Evolutionary conservation across 2,888 invertebrate species (phyloP).

Genomic region (Muschampia plurimacula): DNA sequence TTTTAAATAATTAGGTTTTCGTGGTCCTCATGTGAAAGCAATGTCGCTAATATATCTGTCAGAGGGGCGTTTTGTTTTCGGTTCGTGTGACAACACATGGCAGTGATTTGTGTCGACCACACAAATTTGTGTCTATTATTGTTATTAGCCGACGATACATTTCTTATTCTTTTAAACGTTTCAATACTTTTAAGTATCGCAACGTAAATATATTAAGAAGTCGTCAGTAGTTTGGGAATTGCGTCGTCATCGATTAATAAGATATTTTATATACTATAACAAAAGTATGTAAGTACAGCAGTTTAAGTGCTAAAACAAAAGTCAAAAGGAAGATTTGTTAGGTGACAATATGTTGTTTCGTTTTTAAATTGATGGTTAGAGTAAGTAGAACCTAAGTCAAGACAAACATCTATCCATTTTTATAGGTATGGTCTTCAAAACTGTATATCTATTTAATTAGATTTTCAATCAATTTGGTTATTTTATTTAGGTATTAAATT

Average conservation of each 20-base stretch:
- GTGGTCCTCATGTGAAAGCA: slow-evolving; percentile 62
- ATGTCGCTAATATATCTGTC: slow-evolving; percentile 80
- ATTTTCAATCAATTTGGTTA: no score
- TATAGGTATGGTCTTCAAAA: no score
- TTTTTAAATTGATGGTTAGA: no score
- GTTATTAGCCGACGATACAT: slow-evolving; percentile 75
- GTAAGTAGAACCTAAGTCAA: no score
- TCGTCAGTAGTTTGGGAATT: background rate
- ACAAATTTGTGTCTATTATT: slow-evolving; percentile 66
- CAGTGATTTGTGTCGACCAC: slow-evolving; percentile 75
- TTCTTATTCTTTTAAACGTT: slow-evolving; percentile 71
- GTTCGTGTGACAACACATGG: slow-evolving; percentile 72
- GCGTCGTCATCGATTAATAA: background rate
- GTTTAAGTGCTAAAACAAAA: no score
- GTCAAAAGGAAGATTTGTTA: no score
- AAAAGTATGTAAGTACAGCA: no score
- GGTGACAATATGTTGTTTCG: no score
- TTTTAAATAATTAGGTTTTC: background rate
- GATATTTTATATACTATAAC: no score
- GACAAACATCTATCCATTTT: no score
- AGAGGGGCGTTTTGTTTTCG: slow-evolving; percentile 75
- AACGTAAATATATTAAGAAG: slow-evolving; percentile 8
- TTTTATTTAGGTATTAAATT: background rate
- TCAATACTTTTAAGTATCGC: slow-evolving; percentile 51
- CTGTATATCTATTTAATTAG: no score